Evolutionary conservation across 1,140 invertebrate genomes (phyloP).

Genomic region (Mactra quadrangularis): DNA sequence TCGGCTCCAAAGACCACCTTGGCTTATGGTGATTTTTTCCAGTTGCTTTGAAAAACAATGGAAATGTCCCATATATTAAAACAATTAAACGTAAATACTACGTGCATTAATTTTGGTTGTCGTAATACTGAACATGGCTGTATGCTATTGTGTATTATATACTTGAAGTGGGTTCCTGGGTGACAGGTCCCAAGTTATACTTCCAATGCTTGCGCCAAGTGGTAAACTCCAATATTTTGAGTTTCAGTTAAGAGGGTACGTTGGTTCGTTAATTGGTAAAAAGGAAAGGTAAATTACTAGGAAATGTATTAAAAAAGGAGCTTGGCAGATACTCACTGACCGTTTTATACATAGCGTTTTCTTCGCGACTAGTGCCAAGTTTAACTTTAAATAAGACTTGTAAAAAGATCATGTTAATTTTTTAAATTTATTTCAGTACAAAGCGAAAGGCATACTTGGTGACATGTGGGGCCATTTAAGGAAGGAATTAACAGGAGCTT

Average conservation of each 20-base stretch:
- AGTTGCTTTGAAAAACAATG: not conserved
- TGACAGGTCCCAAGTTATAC: no score
- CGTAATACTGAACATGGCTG: not conserved
- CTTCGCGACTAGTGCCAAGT: no score
- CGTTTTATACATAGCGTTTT: no score
- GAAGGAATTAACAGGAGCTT: not conserved
- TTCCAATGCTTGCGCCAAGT: no score
- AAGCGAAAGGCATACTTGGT: not conserved
- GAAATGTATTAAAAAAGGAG: no score
- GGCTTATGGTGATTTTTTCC: not conserved
- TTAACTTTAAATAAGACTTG: no score
- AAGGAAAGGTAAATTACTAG: no score
- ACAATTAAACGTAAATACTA: not conserved
- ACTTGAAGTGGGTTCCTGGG: not conserved
- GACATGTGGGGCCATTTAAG: not conserved
- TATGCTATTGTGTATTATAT: not conserved
- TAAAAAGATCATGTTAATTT: no score
- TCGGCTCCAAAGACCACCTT: not conserved
- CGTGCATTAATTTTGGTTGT: not conserved
- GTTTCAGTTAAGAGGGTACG: no score
- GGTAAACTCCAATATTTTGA: no score
- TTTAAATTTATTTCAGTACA: conserved; percentile 4
- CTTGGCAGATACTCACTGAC: no score
- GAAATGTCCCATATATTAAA: not conserved
- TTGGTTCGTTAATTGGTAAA: no score